Evolutionary conservation across 2,888 invertebrate species (phyloP), one percentile per base, ranked within the genome.

Genomic region (Amblyjoppa proteus): DNA sequence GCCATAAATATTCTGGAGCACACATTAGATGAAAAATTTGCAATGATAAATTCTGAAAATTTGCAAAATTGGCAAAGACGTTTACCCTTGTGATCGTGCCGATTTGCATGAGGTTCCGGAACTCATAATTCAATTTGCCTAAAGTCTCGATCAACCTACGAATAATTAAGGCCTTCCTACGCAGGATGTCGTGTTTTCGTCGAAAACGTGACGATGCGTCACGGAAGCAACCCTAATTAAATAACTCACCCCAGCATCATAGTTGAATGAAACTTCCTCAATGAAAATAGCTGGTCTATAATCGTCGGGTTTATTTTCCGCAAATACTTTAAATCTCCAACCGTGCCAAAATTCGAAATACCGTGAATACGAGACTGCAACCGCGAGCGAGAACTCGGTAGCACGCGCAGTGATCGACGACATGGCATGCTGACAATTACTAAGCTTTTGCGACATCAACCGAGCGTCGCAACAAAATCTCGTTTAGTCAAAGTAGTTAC

Each of bases 221-320:
- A 61, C 28, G 28, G 53, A 74, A 49, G 28, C 20, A 61, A n/a
- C 28, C 31, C 61, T 28, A 58, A 73, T 73, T 73, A 58, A 56
- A 38, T 9, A 13, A 49, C 49, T 28, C 45, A 7, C 20, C 5
- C n/a, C 51, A 64, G 6, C 51, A 71, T 34, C 53, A 64, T 76
- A 45, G 79, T 75, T 82, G 82, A 85, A 85, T 85, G 85, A 85
- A 82, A 79, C 56, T 85, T 85, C 79, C 82, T 85, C 68, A 85
- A 85, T 85, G 85, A 85, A 83, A 61, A 45, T 58, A 64, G 64
- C 31, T 66, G 58, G 25, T 71, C 85, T 68, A 64, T 69, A 74
- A 28, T 20, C 71, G 56, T 34, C 25, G 68, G 20, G 61, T 79
- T 83, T 79, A 83, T 85, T 85, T 85, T 82, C 70, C 16, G 71